Conservation (phyloP, 2,797 vertebrate species). For the Coendou prehensilis region DNA sequence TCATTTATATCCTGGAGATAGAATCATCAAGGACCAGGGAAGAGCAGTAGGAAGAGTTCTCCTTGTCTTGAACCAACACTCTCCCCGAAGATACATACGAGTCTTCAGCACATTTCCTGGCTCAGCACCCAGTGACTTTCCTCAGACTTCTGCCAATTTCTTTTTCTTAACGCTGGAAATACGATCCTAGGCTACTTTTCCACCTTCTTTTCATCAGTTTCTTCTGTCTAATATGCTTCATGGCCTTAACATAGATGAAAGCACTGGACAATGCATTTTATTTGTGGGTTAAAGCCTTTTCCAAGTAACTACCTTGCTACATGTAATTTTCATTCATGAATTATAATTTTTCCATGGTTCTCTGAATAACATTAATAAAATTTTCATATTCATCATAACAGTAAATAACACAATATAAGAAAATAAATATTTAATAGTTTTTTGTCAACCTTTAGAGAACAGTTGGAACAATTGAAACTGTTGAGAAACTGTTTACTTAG, state of each 20-base stretch:
- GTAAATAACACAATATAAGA: slow-evolving; percentile 78
- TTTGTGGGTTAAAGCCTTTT: not conserved
- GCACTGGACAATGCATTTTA: not conserved
- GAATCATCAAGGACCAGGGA: not conserved
- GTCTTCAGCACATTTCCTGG: not conserved
- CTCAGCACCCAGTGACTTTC: not conserved
- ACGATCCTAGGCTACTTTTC: not conserved
- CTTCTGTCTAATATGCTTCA: not conserved
- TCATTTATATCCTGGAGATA: slow-evolving; percentile 12
- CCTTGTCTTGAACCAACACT: not conserved
- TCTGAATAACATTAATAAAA: slow-evolving; percentile 76
- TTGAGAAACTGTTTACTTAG: slow-evolving; percentile 77
- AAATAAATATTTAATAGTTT: slow-evolving; percentile 80
- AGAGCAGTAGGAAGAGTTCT: not conserved
- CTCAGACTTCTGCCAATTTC: not conserved
- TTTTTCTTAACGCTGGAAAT: not conserved
- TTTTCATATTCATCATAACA: slow-evolving; percentile 76
- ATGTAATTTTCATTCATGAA: slow-evolving; percentile 74
- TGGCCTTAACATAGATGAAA: not conserved
- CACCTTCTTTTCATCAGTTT: not conserved
- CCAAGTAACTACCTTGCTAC: slow-evolving; percentile 15
- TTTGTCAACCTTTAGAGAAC: slow-evolving; percentile 70
- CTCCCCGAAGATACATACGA: rapidly evolving
- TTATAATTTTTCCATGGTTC: slow-evolving; percentile 68
- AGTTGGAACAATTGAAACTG: slow-evolving; percentile 76